These are phyloP conservation scores for Notocelia uddmanniana DNA, from an alignment of 2,888 invertebrate genomes.

Conservation along the genomic window DNA sequence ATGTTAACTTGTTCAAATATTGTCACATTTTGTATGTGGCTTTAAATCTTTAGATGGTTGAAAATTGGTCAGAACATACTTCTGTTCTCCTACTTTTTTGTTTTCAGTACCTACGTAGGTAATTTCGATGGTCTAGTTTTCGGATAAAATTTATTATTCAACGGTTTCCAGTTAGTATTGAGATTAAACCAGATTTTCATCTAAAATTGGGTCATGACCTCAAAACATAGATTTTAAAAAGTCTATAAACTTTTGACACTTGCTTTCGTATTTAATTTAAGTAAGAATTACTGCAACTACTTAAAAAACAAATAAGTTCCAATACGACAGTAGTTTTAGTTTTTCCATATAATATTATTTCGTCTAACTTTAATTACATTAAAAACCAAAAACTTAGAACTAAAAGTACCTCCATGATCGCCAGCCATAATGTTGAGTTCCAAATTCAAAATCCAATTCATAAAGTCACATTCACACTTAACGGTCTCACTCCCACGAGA, in stretches of 20 bases:
- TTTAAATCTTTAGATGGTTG: no score
- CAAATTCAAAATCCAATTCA: conserved; percentile 43
- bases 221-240: neutral
- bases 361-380: neutral
- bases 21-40: neutral
- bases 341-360: no score
- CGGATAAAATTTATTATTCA: no score
- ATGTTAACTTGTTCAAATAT: neutral
- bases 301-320: neutral
- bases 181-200: neutral
- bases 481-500: conserved; percentile 45
- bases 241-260: neutral
- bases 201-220: conserved; percentile 16
- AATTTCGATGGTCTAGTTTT: no score
- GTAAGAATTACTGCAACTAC: neutral
- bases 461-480: conserved; percentile 44
- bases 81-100: no score
- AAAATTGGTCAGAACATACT: no score
- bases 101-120: no score
- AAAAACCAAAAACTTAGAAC: neutral
- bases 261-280: neutral
- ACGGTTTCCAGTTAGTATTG: no score
- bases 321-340: no score
- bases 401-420: conserved; percentile 36
- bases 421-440: conserved; percentile 38